phyloP scores from a whole-genome alignment of 2,113 vertebrate species.

The Colinus virginianus region DNA sequence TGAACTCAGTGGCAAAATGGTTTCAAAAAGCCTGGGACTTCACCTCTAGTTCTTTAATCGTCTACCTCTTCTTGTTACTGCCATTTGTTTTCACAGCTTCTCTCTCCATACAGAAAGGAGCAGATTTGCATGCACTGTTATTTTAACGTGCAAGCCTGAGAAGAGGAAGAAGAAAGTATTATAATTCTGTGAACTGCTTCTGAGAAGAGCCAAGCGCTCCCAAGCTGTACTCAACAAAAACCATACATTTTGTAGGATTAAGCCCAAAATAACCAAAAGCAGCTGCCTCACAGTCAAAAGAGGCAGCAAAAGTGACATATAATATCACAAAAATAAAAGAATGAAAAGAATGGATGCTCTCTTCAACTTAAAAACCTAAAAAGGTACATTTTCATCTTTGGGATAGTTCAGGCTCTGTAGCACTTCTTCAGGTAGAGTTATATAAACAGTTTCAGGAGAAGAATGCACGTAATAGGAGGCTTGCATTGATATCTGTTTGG shows the following conservation, averaged over 20 bases:
- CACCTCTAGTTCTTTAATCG: neutral
- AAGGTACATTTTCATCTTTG: neutral
- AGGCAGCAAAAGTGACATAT: constrained; percentile 6
- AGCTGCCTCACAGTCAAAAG: constrained; percentile 1
- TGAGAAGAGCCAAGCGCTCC: neutral
- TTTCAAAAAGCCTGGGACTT: neutral
- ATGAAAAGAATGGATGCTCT: neutral
- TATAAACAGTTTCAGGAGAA: neutral
- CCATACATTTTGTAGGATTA: neutral
- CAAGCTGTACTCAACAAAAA: neutral
- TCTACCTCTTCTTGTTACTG: neutral
- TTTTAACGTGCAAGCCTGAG: neutral
- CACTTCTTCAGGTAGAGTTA: neutral
- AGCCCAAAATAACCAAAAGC: constrained; percentile 7
- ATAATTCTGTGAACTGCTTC: neutral
- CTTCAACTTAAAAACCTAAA: neutral
- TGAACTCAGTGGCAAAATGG: neutral
- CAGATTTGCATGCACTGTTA: neutral
- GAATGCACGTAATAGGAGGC: neutral
- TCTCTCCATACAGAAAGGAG: neutral
- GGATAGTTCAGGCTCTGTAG: neutral
- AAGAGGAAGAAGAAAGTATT: neutral
- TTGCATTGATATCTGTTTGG: neutral
- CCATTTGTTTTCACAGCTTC: neutral
- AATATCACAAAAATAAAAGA: neutral